Conservation (phyloP, 2,888 invertebrate genomes). For the Euplexia lucipara region DNA sequence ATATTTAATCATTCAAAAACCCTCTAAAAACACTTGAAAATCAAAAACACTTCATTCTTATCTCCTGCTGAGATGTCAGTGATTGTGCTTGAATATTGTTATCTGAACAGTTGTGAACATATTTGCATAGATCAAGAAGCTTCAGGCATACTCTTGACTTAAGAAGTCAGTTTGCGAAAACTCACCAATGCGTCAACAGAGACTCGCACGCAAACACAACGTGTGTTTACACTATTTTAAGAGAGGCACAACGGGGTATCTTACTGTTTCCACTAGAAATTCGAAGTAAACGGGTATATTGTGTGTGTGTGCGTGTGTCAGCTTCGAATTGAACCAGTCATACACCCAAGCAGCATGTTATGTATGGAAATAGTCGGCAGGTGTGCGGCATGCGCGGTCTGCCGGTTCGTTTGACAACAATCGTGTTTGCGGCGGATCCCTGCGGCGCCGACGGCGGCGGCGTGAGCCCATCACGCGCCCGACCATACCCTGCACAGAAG, state of each 20-base stretch:
- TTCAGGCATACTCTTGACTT: conserved; percentile 16
- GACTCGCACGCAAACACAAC: not conserved
- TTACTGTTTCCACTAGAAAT: not conserved
- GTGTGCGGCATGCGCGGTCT: conserved; percentile 77
- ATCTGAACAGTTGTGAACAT: conserved; percentile 56
- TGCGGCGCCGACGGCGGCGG: conserved; percentile 74
- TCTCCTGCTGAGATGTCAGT: conserved; percentile 46
- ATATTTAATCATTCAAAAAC: not conserved
- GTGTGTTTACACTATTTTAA: not conserved
- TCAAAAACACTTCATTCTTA: conserved; percentile 23
- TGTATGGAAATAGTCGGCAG: conserved; percentile 75
- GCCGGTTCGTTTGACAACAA: conserved; percentile 88
- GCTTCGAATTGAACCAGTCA: conserved; percentile 17
- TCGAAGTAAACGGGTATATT: not conserved
- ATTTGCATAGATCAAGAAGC: conserved; percentile 54
- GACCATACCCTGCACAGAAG: conserved; percentile 48
- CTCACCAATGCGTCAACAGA: not conserved
- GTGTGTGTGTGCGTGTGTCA: conserved; percentile 23
- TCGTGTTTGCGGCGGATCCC: conserved; percentile 83
- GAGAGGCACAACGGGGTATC: conserved; percentile 9
- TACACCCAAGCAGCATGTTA: conserved; percentile 12
- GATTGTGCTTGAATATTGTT: conserved; percentile 38
- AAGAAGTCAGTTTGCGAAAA: not conserved
- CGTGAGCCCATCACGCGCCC: conserved; percentile 66
- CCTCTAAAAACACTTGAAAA: conserved; percentile 12